Percentiles rank a stretch among this genome's conserved stretches.
Conservation (phyloP, 2,113 vertebrate genomes). For the Maccullochella peelii region DNA sequence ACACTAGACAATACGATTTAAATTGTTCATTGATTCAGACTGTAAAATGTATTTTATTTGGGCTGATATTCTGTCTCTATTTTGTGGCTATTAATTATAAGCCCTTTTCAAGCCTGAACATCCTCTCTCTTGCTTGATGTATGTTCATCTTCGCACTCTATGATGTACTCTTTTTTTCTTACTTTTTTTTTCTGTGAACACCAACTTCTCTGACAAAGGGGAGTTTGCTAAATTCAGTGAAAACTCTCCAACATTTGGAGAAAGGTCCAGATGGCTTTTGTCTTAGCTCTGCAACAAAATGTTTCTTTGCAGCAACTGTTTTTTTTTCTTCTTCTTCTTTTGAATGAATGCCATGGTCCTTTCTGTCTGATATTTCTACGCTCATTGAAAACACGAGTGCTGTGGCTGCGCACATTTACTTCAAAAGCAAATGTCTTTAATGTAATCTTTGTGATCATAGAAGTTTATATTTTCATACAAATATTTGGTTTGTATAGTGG, state of each 20-base stretch:
- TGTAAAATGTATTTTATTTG: slow-evolving; percentile 61
- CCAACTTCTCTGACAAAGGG: slow-evolving; percentile 65
- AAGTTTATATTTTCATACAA: slow-evolving; percentile 97
- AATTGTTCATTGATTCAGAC: slow-evolving; percentile 41
- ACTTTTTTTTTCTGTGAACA: slow-evolving; percentile 17
- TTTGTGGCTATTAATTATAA: slow-evolving; percentile 63
- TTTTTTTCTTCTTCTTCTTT: slow-evolving; percentile 7
- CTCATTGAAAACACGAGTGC: slow-evolving; percentile 77
- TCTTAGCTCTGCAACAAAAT: slow-evolving; percentile 75
- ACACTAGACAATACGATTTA: slow-evolving; percentile 22
- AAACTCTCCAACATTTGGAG: slow-evolving; percentile 96
- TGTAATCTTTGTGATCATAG: slow-evolving; percentile 93
- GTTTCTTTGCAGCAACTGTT: slow-evolving; percentile 83
- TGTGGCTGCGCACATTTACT: slow-evolving; percentile 88
- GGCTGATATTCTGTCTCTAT: slow-evolving; percentile 58
- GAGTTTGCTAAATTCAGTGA: slow-evolving; percentile 86
- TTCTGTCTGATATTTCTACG: slow-evolving; percentile 51
- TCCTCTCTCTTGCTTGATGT: slow-evolving; percentile 59
- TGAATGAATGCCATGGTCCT: slow-evolving; percentile 44
- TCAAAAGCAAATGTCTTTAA: slow-evolving; percentile 87
- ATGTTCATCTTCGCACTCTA: slow-evolving; percentile 32
- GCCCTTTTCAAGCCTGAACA: slow-evolving; percentile 57
- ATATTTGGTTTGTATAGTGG: slow-evolving; percentile 91
- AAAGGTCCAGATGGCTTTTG: slow-evolving; percentile 85
- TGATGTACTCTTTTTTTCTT: neutral